phyloP scores from a whole-genome alignment of 1,140 invertebrate species.

The Drosophila baimaii region DNA sequence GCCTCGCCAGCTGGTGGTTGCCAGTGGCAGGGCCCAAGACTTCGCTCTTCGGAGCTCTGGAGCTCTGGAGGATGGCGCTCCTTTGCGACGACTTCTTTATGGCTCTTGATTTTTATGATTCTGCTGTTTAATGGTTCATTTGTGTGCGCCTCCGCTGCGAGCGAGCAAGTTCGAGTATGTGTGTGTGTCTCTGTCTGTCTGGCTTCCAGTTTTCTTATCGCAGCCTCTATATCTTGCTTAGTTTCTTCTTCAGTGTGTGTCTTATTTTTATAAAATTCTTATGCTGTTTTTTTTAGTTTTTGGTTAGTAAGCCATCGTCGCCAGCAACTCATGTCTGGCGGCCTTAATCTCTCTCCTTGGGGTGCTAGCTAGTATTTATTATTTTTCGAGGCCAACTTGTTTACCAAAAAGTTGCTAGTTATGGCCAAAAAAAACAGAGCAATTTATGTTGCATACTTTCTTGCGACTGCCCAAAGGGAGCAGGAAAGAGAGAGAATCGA shows the following conservation, averaged over 20 bases:
- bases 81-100: slow-evolving; percentile 80
- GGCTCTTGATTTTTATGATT: slow-evolving; percentile 84
- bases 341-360: slow-evolving; percentile 56
- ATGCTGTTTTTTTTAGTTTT: slow-evolving; percentile 5
- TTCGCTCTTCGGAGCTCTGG: no score
- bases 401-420: slow-evolving; percentile 39
- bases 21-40: slow-evolving; percentile 2
- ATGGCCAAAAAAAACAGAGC: slow-evolving; percentile 9
- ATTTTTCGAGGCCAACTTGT: slow-evolving; percentile 41
- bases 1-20: slow-evolving; percentile 9
- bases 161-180: slow-evolving; percentile 16
- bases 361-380: slow-evolving; percentile 39
- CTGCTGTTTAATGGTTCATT: slow-evolving; percentile 83
- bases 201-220: slow-evolving; percentile 78
- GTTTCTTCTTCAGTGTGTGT: slow-evolving; percentile 22
- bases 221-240: slow-evolving; percentile 55
- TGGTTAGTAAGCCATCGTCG: slow-evolving; percentile 42
- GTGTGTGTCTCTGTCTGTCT: slow-evolving; percentile 38
- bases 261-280: slow-evolving; percentile 11
- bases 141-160: slow-evolving; percentile 58
- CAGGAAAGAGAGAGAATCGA: not conserved
- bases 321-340: slow-evolving; percentile 14
- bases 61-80: slow-evolving; percentile 58
- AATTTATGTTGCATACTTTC: slow-evolving; percentile 67
- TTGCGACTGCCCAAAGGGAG: slow-evolving; percentile 22